Conservation (phyloP, 2,888 invertebrate species). For the Lathronympha strigana region DNA sequence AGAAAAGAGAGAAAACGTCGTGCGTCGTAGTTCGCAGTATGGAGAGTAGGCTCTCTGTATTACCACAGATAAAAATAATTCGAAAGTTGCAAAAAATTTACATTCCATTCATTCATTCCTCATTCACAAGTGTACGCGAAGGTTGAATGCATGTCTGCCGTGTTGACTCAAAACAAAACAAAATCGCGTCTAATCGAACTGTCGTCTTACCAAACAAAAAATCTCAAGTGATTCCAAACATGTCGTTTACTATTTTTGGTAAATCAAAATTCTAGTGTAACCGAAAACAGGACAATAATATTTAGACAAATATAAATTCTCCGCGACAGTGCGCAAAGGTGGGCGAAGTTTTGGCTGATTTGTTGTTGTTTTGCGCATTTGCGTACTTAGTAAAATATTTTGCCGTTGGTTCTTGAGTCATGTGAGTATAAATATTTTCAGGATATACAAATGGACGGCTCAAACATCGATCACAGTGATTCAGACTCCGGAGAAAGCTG, state of each 20-base stretch:
- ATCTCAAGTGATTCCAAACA: conserved; percentile 53
- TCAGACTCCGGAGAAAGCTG: conserved; percentile 83
- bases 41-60: no score
- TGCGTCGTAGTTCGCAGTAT: no score
- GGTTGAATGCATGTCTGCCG: conserved; percentile 29
- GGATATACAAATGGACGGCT: conserved; percentile 68
- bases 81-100: conserved; percentile 8
- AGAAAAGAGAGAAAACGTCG: no score
- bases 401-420: conserved; percentile 18
- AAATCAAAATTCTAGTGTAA: conserved; percentile 61
- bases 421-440: conserved; percentile 42
- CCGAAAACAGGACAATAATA: conserved; percentile 50
- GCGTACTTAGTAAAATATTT: conserved; percentile 40
- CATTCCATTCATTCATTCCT: conserved; percentile 14
- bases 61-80: neutral
- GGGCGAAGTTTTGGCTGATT: conserved; percentile 47
- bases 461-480: conserved; percentile 71
- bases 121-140: conserved; percentile 24
- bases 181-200: conserved; percentile 52
- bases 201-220: conserved; percentile 50
- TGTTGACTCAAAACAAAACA: conserved; percentile 47
- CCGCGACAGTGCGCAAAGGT: conserved; percentile 54
- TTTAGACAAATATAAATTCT: conserved; percentile 51
- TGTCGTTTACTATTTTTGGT: conserved; percentile 56
- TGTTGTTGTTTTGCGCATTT: conserved; percentile 37